Conservation (phyloP, 1,140 invertebrate species). For the Macrocentrus cingulum region DNA sequence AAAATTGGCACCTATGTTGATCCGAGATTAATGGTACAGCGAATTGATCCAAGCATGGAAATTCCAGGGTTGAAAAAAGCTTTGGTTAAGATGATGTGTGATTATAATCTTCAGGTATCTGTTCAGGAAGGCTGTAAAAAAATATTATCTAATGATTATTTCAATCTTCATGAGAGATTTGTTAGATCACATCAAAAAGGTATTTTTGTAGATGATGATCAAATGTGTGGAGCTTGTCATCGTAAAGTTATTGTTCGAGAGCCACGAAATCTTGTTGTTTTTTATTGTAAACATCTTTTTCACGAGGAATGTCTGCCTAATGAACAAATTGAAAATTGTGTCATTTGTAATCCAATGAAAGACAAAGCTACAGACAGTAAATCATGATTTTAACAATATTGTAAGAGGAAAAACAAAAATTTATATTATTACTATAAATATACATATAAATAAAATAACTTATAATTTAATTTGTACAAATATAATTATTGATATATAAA, state of each 20-base stretch:
- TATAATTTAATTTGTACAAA: too few species aligned
- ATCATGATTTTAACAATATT: neutral
- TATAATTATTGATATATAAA: too few species aligned
- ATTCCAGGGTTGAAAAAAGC: conserved; percentile 90
- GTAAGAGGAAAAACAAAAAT: too few species aligned
- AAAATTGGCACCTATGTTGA: conserved; percentile 89
- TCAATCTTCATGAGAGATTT: conserved; percentile 81
- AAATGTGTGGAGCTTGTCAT: conserved; percentile 76
- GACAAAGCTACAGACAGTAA: conserved; percentile 30
- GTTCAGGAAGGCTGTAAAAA: conserved; percentile 87
- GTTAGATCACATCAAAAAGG: conserved; percentile 77
- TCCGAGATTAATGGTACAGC: conserved; percentile 81
- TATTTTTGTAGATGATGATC: conserved; percentile 70
- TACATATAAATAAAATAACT: too few species aligned
- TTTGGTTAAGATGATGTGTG: conserved; percentile 92
- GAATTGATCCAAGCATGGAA: conserved; percentile 79
- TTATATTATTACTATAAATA: too few species aligned
- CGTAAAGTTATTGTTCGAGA: conserved; percentile 72
- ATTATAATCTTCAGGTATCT: conserved; percentile 91
- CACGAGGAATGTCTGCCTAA: conserved; percentile 80
- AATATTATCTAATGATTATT: conserved; percentile 87
- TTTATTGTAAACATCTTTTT: conserved; percentile 88
- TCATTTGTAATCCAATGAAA: conserved; percentile 63
- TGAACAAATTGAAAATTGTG: conserved; percentile 59
- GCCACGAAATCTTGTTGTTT: conserved; percentile 74